phyloP scores from a whole-genome alignment of 1,140 invertebrate genomes.

The Drosophila prosaltans region DNA sequence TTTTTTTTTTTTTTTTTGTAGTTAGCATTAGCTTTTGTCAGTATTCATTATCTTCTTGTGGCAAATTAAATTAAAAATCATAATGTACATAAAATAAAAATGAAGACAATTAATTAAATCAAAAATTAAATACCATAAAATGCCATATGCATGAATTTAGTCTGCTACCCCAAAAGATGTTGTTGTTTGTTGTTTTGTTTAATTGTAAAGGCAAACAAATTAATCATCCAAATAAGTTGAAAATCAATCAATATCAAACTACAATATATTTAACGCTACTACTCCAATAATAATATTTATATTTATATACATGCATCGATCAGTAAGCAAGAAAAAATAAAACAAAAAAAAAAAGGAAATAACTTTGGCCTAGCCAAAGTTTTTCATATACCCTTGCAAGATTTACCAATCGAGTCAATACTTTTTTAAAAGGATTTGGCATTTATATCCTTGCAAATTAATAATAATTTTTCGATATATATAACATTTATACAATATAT shows the following conservation, averaged over 20 bases:
- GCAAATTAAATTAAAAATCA: conserved; percentile 68
- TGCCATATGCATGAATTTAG: conserved; percentile 77
- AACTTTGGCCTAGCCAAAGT: background rate
- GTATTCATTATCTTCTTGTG: conserved; percentile 72
- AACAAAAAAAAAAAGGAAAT: background rate
- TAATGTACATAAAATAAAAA: conserved; percentile 60
- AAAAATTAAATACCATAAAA: conserved; percentile 45
- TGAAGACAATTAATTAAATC: conserved; percentile 41
- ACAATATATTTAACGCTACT: conserved; percentile 10
- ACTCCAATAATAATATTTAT: background rate
- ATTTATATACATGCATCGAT: conserved; percentile 2
- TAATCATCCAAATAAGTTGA: conserved; percentile 19
- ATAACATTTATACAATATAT: too few species aligned
- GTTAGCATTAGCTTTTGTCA: conserved; percentile 38
- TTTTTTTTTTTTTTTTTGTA: conserved; percentile 58
- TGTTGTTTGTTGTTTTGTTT: conserved; percentile 45
- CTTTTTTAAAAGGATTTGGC: too few species aligned
- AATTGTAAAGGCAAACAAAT: conserved; percentile 26
- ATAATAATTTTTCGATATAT: too few species aligned
- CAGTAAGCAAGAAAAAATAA: background rate
- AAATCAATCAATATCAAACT: conserved; percentile 1
- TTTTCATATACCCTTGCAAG: background rate
- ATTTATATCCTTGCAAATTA: too few species aligned
- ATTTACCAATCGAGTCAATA: too few species aligned
- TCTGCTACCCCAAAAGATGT: conserved; percentile 77